These are phyloP conservation scores for Hemicordylus capensis DNA, from an alignment of 2,113 vertebrate genomes.

Conservation along the genomic window DNA sequence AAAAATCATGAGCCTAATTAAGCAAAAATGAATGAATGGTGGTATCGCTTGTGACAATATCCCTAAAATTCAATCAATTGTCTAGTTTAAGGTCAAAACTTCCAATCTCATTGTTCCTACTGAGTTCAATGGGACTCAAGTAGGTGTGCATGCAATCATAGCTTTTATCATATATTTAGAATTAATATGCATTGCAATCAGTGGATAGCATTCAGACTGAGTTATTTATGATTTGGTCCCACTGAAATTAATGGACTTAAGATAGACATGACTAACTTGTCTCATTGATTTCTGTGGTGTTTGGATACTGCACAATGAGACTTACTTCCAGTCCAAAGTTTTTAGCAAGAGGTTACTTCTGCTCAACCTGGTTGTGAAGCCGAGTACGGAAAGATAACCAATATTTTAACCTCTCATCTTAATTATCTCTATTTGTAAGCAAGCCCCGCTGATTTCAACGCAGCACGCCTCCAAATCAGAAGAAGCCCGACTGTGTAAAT, in stretches of 20 bases:
- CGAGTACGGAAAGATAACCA: not conserved
- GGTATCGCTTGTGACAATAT: not conserved
- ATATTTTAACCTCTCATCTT: not conserved
- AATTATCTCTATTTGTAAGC: not conserved
- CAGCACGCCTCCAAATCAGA: not conserved
- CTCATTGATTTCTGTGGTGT: no score
- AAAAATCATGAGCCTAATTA: not conserved
- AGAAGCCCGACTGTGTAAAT: not conserved
- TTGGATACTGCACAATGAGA: no score
- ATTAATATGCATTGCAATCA: not conserved
- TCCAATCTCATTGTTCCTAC: not conserved
- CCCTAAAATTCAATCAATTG: not conserved
- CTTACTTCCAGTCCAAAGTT: not conserved
- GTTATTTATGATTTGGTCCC: no score
- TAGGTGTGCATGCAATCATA: no score
- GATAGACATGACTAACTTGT: no score
- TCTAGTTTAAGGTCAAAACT: not conserved
- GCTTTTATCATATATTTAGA: not conserved
- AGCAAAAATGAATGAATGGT: not conserved
- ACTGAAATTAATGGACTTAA: no score
- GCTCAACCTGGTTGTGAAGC: no score
- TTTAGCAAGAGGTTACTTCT: not conserved
- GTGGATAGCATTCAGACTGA: no score
- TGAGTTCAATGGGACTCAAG: not conserved
- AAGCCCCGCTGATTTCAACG: not conserved